These are phyloP conservation scores for Heteractis magnifica DNA, from an alignment of 92 coral and sea anemone genomes.

Conservation along the genomic window DNA sequence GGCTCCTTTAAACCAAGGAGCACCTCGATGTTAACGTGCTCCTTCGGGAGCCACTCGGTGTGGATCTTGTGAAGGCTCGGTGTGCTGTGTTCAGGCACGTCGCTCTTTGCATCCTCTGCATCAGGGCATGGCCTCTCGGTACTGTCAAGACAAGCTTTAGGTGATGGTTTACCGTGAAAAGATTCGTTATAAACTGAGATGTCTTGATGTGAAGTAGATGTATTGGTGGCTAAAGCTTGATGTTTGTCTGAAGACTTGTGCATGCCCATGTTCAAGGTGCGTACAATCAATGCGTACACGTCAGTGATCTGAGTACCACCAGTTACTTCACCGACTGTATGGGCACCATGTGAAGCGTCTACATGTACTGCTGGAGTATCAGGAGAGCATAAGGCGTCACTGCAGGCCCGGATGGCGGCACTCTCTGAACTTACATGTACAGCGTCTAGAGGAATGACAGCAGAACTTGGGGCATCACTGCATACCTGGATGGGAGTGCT, in stretches of 20 bases:
- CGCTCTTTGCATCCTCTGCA: background rate
- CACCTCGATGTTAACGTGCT: conserved; percentile 2
- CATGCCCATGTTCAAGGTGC: background rate
- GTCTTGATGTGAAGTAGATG: background rate
- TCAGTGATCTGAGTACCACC: background rate
- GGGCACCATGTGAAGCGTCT: background rate
- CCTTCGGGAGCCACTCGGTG: background rate
- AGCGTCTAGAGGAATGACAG: background rate
- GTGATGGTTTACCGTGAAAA: background rate
- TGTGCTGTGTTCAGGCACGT: background rate
- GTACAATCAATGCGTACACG: background rate
- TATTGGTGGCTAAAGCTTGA: background rate
- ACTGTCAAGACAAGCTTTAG: background rate
- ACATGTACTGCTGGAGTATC: no score
- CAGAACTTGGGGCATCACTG: background rate
- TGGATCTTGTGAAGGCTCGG: background rate
- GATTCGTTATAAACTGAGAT: background rate
- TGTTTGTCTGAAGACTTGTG: background rate
- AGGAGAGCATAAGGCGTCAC: no score
- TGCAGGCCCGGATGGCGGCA: no score
- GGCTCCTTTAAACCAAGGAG: background rate
- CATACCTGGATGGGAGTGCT: background rate
- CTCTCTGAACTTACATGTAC: no score
- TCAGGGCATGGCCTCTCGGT: background rate
- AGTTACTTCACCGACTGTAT: background rate